phyloP scores from a whole-genome alignment of 2,113 vertebrate genomes.

The Chaenocephalus aceratus region DNA sequence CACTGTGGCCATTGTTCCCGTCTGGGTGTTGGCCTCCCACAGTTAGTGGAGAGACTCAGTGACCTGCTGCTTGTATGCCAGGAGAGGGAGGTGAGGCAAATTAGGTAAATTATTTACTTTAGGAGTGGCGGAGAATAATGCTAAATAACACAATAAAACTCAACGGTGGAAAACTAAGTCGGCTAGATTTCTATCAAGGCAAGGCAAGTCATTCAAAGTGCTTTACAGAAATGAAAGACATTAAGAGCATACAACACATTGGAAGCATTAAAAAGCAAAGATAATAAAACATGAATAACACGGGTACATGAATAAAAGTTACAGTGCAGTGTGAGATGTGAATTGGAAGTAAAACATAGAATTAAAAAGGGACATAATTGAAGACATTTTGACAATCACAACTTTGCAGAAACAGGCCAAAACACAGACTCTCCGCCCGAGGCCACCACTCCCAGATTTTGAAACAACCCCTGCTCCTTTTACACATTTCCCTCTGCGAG shows the following conservation, averaged over 20 bases:
- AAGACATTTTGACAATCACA: constrained; percentile 4
- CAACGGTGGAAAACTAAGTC: neutral
- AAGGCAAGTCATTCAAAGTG: no score
- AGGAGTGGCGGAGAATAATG: neutral
- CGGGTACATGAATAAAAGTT: no score
- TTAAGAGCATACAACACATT: no score
- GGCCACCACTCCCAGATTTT: constrained; percentile 76
- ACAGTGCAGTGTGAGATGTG: no score
- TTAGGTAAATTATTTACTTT: constrained; percentile 50
- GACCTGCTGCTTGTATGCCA: constrained; percentile 33
- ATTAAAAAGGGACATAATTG: neutral
- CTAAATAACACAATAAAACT: constrained; percentile 25
- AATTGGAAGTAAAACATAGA: no score
- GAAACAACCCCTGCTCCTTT: constrained; percentile 46
- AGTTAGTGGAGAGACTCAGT: constrained; percentile 9
- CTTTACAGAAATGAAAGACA: no score
- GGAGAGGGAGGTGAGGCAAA: constrained; percentile 10
- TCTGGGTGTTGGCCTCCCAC: constrained; percentile 38
- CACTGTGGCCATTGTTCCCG: constrained; percentile 54
- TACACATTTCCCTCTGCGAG: constrained; percentile 25
- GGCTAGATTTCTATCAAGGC: neutral
- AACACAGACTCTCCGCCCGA: constrained; percentile 44
- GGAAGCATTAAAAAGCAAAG: no score
- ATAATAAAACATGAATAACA: no score
- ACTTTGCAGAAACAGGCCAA: constrained; percentile 15